Conservation (phyloP, 2,113 vertebrate species). For the Reinhardtius hippoglossoides region DNA sequence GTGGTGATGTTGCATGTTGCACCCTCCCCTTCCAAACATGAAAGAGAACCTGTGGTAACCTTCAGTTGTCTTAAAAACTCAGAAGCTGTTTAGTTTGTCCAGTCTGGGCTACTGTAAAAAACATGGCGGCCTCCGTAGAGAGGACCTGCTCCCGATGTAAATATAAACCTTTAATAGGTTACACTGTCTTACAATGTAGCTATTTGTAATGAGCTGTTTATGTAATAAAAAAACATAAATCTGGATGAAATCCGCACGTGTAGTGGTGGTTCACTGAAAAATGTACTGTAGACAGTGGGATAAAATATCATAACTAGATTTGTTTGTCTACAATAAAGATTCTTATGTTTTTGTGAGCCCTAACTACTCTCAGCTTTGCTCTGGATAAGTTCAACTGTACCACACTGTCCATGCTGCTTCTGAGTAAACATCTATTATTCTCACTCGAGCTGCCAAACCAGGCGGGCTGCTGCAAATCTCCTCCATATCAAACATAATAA, state of each 20-base stretch:
- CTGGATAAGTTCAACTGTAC: neutral
- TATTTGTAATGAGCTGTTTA: neutral
- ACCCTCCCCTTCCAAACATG: no score
- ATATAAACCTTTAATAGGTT: no score
- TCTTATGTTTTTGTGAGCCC: neutral
- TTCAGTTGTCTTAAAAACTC: no score
- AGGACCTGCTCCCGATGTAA: no score
- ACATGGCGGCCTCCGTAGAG: no score
- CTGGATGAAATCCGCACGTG: no score
- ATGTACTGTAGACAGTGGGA: neutral
- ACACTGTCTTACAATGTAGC: neutral
- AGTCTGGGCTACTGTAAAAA: no score
- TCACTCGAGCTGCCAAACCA: constrained; percentile 7
- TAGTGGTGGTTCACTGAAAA: neutral
- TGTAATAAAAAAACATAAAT: no score
- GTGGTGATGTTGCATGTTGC: no score
- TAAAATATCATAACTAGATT: no score
- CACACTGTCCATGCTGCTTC: neutral
- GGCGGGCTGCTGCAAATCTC: neutral
- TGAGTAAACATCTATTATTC: neutral
- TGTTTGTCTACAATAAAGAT: neutral
- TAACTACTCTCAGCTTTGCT: neutral
- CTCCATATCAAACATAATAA: constrained; percentile 9
- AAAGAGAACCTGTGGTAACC: no score
- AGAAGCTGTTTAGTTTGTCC: no score